Base-by-base conservation (phyloP, 2,797 vertebrate genomes). In the Borostomias antarcticus region DNA sequence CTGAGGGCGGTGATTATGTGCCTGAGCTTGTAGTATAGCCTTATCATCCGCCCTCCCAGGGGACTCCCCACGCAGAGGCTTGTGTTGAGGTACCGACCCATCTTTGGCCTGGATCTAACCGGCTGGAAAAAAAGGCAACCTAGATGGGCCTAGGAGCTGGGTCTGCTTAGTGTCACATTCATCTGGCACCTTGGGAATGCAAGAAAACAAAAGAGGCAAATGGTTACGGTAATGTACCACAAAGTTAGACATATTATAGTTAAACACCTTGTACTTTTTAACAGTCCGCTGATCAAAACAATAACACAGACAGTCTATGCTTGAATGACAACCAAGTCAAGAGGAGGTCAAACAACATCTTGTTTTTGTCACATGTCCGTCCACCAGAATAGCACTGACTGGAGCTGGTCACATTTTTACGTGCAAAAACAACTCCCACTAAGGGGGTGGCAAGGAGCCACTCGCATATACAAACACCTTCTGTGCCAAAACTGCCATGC, bases 71-170 rank as follows among this genome's bases (percentile, higher is more conserved):
- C 72, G 62, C 72, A 79, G n/a, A 77, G 45, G 68, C 70, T 73
- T 63, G 56, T 67, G 63, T 47, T 71, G 63, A 86, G 70, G 70
- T 78, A 85, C 53, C 71, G 74, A 58, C 76, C 83, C 86, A 89
- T 89, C n/a, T 35, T 68, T 74, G 50, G 68, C 28, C 48, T 9
- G 37, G 52, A 68, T 21, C 53, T 29, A 37, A 58, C 25, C 23
- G 58, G 30, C 7, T 35, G 69, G 40, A 59, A 52, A 72, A 52
- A 28, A 66, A 32, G 35, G 8, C 7, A 58, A 40, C 76, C 47
- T 33, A 66, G 53, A 51, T 5, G 23, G 61, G 15, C 17, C 13
- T 8, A 37, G 21, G 29, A 52, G 68, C n/a, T 63, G 51, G 65
- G 52, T n/a, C 50, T 69, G 58, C 0, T 0, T 1, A 8, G 37